phyloP scores from a whole-genome alignment of 2,113 vertebrate genomes.

The Ammodytes marinus region DNA sequence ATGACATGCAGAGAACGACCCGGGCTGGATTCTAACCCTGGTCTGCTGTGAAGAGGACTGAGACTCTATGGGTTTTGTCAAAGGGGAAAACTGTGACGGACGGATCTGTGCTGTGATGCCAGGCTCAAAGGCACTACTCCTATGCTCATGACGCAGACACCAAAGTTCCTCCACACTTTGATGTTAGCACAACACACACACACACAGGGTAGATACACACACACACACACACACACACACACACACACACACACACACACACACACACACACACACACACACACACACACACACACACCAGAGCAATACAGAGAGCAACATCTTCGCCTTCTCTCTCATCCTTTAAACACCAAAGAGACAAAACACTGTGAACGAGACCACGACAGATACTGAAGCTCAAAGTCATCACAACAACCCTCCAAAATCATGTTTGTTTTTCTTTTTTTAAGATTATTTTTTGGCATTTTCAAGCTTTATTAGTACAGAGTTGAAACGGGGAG shows the following conservation, averaged over 20 bases:
- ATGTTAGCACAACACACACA: not conserved
- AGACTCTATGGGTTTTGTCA: too few species aligned
- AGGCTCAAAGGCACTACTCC: not conserved
- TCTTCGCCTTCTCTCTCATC: not conserved
- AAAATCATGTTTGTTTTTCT: not conserved
- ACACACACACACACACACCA: not conserved
- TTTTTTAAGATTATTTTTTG: too few species aligned
- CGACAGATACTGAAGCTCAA: not conserved
- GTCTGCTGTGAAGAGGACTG: too few species aligned
- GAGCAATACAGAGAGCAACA: not conserved
- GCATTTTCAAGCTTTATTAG: too few species aligned
- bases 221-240: not conserved
- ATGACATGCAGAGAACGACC: too few species aligned
- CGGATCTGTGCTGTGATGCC: not conserved
- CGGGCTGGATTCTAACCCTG: too few species aligned
- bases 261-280: not conserved
- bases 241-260: too few species aligned
- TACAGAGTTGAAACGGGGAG: too few species aligned
- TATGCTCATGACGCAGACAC: not conserved
- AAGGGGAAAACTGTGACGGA: not conserved
- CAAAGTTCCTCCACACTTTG: constrained; percentile 26
- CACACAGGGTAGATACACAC: too few species aligned
- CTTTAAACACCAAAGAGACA: constrained; percentile 19
- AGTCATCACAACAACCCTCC: not conserved
- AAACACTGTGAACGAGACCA: constrained; percentile 30